Percentiles rank a stretch among this genome's conserved stretches.
These are phyloP conservation scores for Siderastrea radians DNA, from an alignment of 92 coral and sea anemone species.

Conservation along the genomic window DNA sequence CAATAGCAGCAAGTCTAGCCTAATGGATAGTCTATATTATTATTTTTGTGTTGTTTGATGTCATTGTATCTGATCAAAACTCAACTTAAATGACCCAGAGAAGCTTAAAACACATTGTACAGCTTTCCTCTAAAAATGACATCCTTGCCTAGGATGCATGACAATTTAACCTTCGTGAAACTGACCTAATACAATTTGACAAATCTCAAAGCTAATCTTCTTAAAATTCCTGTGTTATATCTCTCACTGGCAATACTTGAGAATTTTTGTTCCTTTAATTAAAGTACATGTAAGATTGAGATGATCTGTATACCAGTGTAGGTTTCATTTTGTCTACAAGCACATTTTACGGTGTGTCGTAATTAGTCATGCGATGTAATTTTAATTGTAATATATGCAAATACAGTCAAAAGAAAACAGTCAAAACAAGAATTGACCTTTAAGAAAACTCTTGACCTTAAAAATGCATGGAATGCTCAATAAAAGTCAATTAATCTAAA, in stretches of 20 bases:
- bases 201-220: not conserved
- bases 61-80: no score
- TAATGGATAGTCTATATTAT: no score
- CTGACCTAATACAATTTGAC: not conserved
- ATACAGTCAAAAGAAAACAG: not conserved
- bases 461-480: conserved; percentile 31
- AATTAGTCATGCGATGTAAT: not conserved
- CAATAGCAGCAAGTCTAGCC: no score
- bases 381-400: not conserved
- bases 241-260: not conserved
- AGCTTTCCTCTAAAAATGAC: not conserved
- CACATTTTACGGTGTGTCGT: not conserved
- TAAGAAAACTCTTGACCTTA: conserved; percentile 8
- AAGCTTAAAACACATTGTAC: not conserved
- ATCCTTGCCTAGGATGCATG: not conserved
- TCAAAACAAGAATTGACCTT: not conserved
- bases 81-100: not conserved
- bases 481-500: not conserved
- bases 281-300: not conserved
- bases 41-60: no score
- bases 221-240: not conserved
- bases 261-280: no score
- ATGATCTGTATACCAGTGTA: not conserved
- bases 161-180: not conserved
- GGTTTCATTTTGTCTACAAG: not conserved